Conservation (phyloP, 2,797 vertebrate species). For the Bucorvus abyssinicus region DNA sequence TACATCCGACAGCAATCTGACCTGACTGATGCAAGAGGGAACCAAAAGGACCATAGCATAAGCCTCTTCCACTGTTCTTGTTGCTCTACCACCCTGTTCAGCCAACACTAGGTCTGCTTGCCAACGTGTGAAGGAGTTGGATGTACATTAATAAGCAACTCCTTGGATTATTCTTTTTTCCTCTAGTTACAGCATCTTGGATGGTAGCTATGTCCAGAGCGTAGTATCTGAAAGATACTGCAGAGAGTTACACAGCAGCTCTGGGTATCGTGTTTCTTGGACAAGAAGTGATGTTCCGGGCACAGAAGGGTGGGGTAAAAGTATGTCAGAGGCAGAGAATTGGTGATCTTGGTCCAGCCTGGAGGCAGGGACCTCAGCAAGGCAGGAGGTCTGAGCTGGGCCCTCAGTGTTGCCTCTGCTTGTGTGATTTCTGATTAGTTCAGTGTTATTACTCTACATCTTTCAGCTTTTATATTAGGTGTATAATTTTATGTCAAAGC, state of each 20-base stretch:
- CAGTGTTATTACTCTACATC: neutral
- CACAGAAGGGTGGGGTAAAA: neutral
- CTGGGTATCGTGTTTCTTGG: neutral
- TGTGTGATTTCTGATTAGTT: neutral
- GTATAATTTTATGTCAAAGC: neutral
- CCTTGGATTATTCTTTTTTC: neutral
- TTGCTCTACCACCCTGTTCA: neutral
- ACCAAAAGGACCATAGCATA: neutral
- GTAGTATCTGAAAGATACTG: neutral
- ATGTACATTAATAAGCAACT: neutral
- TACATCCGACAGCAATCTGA: neutral
- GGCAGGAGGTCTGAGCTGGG: neutral
- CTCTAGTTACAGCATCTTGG: neutral
- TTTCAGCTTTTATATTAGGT: neutral
- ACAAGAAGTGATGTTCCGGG: neutral
- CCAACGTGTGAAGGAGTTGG: neutral
- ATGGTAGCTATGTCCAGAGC: neutral
- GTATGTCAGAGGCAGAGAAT: neutral
- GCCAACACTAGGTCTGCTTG: neutral
- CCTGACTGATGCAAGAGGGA: neutral
- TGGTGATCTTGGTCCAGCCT: neutral
- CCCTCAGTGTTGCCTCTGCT: neutral
- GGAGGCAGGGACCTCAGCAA: neutral
- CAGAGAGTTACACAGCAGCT: too few species aligned
- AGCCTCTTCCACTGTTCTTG: neutral